A percentile compares a stretch with the other conserved stretches of the same genome.
Evolutionary conservation across 2,888 invertebrate genomes (phyloP).

Genomic region (Reticulitermes lucifugus): DNA sequence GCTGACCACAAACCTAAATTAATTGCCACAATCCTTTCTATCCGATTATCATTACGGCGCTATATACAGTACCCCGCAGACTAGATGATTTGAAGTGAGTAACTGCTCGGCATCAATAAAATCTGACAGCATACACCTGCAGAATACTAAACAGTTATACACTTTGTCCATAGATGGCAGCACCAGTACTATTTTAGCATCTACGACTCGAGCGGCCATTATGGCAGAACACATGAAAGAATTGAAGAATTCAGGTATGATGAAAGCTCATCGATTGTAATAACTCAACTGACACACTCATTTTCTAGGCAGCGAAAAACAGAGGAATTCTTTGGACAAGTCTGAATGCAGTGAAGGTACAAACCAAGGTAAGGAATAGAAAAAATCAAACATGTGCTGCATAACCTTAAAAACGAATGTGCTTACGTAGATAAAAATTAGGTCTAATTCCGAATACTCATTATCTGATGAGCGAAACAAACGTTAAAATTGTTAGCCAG

Average conservation of each 20-base stretch:
- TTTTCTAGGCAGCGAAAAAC: not conserved
- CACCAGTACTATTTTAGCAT: constrained; percentile 4
- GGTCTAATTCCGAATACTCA: not conserved
- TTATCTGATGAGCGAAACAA: not conserved
- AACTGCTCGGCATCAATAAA: not conserved
- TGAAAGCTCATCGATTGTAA: not conserved
- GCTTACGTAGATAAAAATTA: not conserved
- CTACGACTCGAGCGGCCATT: not conserved
- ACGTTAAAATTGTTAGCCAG: not conserved
- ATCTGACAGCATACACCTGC: constrained; percentile 20
- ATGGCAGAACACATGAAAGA: not conserved
- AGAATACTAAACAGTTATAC: constrained; percentile 23
- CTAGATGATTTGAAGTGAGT: not conserved
- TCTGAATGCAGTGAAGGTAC: not conserved
- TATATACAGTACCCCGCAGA: not conserved
- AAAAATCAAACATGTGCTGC: not conserved
- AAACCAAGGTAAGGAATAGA: not conserved
- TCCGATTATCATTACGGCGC: too few relatives aligned
- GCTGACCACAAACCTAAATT: not conserved
- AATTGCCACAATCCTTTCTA: not conserved
- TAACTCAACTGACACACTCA: not conserved
- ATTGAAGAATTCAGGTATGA: not conserved
- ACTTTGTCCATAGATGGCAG: constrained; percentile 32
- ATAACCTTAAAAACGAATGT: not conserved
- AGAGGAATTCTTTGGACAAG: not conserved